A percentile compares a stretch with the other conserved stretches of the same genome.
phyloP scores from a whole-genome alignment of 2,113 vertebrate species.

The Empidonax alnorum region DNA sequence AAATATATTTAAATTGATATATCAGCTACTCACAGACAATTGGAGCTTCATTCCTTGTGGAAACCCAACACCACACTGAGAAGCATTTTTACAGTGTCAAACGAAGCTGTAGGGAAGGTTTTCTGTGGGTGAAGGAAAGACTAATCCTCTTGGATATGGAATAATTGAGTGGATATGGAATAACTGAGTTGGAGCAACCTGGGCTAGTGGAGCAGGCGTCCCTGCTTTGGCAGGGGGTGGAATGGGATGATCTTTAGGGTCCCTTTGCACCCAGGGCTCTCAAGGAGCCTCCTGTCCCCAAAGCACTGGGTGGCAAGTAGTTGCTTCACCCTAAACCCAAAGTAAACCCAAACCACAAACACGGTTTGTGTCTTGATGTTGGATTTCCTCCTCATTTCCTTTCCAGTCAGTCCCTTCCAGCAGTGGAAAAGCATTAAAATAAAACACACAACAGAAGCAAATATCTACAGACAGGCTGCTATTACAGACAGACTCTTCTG shows the following conservation, averaged over 20 bases:
- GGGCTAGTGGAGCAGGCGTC: not conserved
- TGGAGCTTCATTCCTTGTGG: not conserved
- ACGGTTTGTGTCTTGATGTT: too few species aligned
- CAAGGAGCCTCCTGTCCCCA: not conserved
- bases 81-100: not conserved
- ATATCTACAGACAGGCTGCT: not conserved
- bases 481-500: not conserved
- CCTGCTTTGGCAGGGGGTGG: not conserved
- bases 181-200: not conserved
- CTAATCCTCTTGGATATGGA: not conserved
- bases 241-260: not conserved
- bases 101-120: not conserved
- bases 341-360: not conserved
- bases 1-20: constrained; percentile 62
- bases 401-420: not conserved
- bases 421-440: not conserved
- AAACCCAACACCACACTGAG: not conserved
- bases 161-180: not conserved
- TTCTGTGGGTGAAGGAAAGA: not conserved
- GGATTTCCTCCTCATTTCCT: not conserved
- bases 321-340: not conserved
- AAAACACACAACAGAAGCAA: not conserved
- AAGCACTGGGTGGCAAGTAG: not conserved
- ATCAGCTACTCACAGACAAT: constrained; percentile 33
- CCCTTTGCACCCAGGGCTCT: not conserved